Evolutionary conservation across 2,797 vertebrate genomes (phyloP).

Genomic region (Pseudopleuronectes americanus): DNA sequence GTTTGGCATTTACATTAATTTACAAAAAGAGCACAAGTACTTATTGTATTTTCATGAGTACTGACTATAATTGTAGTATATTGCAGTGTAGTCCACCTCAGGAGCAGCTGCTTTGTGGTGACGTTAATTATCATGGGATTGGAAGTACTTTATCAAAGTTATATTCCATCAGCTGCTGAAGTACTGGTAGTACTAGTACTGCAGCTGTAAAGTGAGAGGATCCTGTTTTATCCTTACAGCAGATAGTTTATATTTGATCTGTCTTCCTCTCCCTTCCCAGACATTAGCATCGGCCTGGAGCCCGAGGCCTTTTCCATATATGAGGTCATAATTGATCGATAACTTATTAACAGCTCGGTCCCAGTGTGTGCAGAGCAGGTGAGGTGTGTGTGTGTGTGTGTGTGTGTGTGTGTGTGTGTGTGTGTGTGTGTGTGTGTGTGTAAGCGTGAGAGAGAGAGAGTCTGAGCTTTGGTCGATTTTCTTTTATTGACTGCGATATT

Average conservation of each 20-base stretch:
- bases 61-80: background rate
- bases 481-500: slow-evolving; percentile 86
- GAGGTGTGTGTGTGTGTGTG: slow-evolving; percentile 4
- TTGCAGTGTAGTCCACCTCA: background rate
- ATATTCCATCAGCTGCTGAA: background rate
- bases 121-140: background rate
- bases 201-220: slow-evolving; percentile 23
- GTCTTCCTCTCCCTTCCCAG: slow-evolving; percentile 40
- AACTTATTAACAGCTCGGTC: slow-evolving; percentile 82
- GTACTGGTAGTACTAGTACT: background rate
- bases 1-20: too few species aligned
- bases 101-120: too few species aligned
- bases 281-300: slow-evolving; percentile 69
- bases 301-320: slow-evolving; percentile 68
- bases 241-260: slow-evolving; percentile 27
- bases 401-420: slow-evolving; percentile 9
- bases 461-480: slow-evolving; percentile 70
- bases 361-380: slow-evolving; percentile 44
- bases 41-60: background rate
- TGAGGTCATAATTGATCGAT: slow-evolving; percentile 82
- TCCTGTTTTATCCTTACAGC: slow-evolving; percentile 28
- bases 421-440: slow-evolving; percentile 5
- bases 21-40: too few species aligned
- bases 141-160: background rate
- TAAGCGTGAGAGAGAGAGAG: slow-evolving; percentile 4